Evolutionary conservation across 2,888 invertebrate genomes (phyloP).

Genomic region (Andrena chrysosceles): DNA sequence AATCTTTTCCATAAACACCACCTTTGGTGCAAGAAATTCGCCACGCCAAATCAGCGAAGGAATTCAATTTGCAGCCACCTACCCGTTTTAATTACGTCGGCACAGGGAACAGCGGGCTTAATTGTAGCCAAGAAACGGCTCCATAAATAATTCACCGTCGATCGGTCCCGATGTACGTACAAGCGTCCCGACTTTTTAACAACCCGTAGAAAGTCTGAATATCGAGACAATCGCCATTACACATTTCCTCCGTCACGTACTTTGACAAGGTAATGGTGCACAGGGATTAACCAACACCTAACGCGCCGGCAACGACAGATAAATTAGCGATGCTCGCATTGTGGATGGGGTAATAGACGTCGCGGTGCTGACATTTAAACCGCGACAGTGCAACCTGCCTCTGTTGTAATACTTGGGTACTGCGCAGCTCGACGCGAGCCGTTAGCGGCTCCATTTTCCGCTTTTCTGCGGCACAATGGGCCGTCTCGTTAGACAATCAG

Average conservation of each 20-base stretch:
- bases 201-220: slow-evolving; percentile 61
- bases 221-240: slow-evolving; percentile 62
- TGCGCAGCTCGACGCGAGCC: slow-evolving; percentile 21
- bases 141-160: slow-evolving; percentile 44
- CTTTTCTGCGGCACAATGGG: slow-evolving; percentile 30
- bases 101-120: slow-evolving; percentile 16
- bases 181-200: slow-evolving; percentile 49
- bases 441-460: slow-evolving; percentile 55
- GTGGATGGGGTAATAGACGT: slow-evolving; percentile 74
- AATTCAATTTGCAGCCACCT: slow-evolving; percentile 13
- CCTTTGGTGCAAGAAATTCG: no score
- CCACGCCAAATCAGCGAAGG: background rate
- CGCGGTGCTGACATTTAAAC: slow-evolving; percentile 74
- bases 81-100: background rate
- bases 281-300: slow-evolving; percentile 70
- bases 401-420: slow-evolving; percentile 68
- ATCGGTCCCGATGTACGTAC: slow-evolving; percentile 27
- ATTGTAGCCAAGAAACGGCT: slow-evolving; percentile 15
- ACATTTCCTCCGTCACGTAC: slow-evolving; percentile 63
- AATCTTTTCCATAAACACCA: no score
- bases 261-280: slow-evolving; percentile 59
- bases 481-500: slow-evolving; percentile 11
- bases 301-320: slow-evolving; percentile 67
- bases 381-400: slow-evolving; percentile 65
- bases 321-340: slow-evolving; percentile 76